phyloP scores from a whole-genome alignment of 1,140 invertebrate genomes.

The Chymomyza costata region DNA sequence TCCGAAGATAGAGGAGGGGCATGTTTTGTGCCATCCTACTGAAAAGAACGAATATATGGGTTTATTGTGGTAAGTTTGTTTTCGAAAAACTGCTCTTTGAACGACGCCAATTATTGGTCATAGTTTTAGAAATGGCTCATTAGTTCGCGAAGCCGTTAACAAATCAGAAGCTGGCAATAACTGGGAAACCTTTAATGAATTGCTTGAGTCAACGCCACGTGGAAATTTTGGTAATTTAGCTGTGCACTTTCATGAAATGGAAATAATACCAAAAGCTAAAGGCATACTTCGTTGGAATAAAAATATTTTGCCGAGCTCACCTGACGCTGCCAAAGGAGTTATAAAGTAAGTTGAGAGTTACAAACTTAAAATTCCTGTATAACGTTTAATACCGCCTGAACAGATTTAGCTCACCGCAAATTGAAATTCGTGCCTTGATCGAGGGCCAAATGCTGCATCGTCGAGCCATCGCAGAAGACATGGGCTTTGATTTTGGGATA shows the following conservation, averaged over 20 bases:
- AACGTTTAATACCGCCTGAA: too few relatives aligned
- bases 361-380: neutral
- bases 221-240: constrained; percentile 96
- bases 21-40: constrained; percentile 91
- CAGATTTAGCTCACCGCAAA: constrained; percentile 78
- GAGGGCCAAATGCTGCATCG: constrained; percentile 94
- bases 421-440: constrained; percentile 91
- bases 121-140: constrained; percentile 95
- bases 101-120: neutral
- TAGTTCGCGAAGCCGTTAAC: constrained; percentile 90
- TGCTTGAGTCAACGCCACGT: constrained; percentile 88
- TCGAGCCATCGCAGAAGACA: constrained; percentile 86
- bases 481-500: constrained; percentile 81
- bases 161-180: constrained; percentile 84
- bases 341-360: constrained; percentile 42
- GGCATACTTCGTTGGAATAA: constrained; percentile 65
- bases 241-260: constrained; percentile 89
- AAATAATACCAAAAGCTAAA: constrained; percentile 84
- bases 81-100: neutral
- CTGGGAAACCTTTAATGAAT: constrained; percentile 91
- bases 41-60: constrained; percentile 87
- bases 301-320: constrained; percentile 20
- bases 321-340: constrained; percentile 55
- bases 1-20: constrained; percentile 83
- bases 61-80: constrained; percentile 83